phyloP scores from a whole-genome alignment of 2,797 vertebrate genomes.

The Anabas testudineus region DNA sequence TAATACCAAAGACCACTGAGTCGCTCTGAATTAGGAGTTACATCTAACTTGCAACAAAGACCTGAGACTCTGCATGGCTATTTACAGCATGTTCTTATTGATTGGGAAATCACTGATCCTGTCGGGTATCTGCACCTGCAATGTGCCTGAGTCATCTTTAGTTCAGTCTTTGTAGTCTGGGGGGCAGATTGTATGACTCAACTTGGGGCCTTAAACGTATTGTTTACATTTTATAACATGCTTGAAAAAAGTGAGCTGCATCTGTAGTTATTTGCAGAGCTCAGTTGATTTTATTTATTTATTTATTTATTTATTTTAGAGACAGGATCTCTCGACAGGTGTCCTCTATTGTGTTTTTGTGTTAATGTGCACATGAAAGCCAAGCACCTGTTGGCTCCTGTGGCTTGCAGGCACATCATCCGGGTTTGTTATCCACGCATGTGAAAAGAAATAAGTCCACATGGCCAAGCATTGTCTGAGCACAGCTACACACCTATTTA shows the following conservation, averaged over 20 bases:
- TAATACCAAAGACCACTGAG: neutral
- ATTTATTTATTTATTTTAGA: constrained; percentile 21
- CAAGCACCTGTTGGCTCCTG: constrained; percentile 16
- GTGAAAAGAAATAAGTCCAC: constrained; percentile 9
- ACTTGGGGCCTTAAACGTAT: constrained; percentile 2
- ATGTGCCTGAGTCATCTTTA: constrained; percentile 4
- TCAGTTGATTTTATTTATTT: constrained; percentile 5
- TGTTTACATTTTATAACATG: constrained; percentile 13
- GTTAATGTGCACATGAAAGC: constrained; percentile 25
- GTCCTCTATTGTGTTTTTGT: neutral
- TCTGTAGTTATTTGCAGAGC: constrained; percentile 12
- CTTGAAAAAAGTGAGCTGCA: neutral
- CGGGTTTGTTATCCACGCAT: constrained; percentile 3
- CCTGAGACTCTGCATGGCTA: neutral
- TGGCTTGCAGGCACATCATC: neutral
- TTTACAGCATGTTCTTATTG: neutral
- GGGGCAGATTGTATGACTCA: neutral
- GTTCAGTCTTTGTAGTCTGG: too few species aligned
- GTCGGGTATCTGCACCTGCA: constrained; percentile 3
- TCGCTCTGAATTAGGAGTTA: neutral
- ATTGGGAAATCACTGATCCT: constrained; percentile 3
- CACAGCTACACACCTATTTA: constrained; percentile 1
- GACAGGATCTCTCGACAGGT: constrained; percentile 9
- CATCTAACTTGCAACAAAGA: neutral
- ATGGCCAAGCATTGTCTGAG: constrained; percentile 13